These are phyloP conservation scores for Corythornis leucogaster DNA, from an alignment of 2,797 vertebrate genomes.

Conservation along the genomic window DNA sequence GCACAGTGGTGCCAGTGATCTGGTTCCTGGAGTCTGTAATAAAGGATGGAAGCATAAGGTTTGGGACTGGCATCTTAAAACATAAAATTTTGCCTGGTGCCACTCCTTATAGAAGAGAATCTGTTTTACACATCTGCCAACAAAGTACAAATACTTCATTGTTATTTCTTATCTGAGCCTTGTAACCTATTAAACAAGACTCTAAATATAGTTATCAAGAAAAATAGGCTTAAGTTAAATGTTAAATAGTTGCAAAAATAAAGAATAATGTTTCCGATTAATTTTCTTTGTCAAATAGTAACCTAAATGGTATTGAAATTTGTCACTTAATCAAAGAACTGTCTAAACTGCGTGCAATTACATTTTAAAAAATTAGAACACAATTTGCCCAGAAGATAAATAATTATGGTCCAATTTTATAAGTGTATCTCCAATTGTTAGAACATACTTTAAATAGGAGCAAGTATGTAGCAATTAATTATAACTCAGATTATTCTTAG, in stretches of 20 bases:
- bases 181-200: not conserved
- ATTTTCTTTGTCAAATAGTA: constrained; percentile 50
- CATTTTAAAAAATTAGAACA: constrained; percentile 72
- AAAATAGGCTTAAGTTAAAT: constrained; percentile 22
- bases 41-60: not conserved
- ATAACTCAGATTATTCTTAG: constrained; percentile 68
- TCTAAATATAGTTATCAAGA: constrained; percentile 14
- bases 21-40: not conserved
- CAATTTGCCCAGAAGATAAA: constrained; percentile 75
- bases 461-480: constrained; percentile 70
- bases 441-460: constrained; percentile 66
- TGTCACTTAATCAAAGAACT: constrained; percentile 66
- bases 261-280: constrained; percentile 43
- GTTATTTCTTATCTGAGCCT: constrained; percentile 9
- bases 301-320: constrained; percentile 54
- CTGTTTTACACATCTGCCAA: not conserved
- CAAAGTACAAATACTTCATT: not conserved
- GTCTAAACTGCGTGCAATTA: constrained; percentile 63
- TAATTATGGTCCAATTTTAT: constrained; percentile 65
- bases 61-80: not conserved
- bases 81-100: not conserved
- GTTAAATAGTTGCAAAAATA: constrained; percentile 40
- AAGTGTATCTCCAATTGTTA: constrained; percentile 62
- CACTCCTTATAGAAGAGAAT: not conserved
- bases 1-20: not conserved